Evolutionary conservation across 2,113 vertebrate genomes (phyloP).

Genomic region (Callithrix jacchus): DNA sequence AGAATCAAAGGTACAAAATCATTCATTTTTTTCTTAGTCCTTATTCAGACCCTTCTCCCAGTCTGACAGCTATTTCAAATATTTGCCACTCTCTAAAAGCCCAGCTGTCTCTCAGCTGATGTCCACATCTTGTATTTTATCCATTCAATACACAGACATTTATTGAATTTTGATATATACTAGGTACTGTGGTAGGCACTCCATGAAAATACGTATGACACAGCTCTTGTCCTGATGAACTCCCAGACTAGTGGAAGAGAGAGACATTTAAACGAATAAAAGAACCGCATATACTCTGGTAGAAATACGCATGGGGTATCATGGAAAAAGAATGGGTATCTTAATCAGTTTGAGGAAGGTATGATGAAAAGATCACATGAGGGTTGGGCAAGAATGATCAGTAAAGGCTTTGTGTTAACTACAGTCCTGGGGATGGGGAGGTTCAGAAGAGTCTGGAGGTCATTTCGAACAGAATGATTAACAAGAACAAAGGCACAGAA

Average conservation of each 20-base stretch:
- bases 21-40: neutral
- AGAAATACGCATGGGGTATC: neutral
- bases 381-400: neutral
- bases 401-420: neutral
- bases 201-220: neutral
- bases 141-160: neutral
- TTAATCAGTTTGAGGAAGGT: neutral
- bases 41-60: neutral
- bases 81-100: neutral
- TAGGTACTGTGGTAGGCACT: neutral
- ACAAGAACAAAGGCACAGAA: neutral
- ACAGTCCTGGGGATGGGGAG: neutral
- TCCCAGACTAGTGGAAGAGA: neutral
- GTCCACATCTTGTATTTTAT: neutral
- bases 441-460: neutral
- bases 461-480: neutral
- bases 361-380: neutral
- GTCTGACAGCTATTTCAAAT: neutral
- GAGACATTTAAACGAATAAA: neutral
- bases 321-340: neutral
- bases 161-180: neutral
- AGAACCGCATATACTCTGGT: neutral
- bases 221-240: neutral
- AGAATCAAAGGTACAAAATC: slow-evolving; percentile 2
- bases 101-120: neutral